phyloP scores from a whole-genome alignment of 2,113 vertebrate species.

The Micromys minutus region DNA sequence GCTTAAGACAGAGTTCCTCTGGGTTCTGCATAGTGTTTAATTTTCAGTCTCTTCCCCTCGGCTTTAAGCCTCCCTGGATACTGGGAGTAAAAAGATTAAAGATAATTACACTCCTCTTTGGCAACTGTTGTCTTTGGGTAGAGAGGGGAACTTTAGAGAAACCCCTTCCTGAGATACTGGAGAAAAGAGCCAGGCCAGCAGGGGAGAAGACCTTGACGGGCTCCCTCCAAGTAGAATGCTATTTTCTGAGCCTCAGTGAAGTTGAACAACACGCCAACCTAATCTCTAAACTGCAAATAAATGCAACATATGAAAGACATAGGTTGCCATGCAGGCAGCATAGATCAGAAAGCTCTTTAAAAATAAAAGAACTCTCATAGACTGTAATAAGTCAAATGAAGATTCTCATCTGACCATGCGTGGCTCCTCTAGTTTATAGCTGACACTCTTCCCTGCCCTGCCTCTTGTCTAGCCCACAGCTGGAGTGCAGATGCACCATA shows the following conservation, averaged over 20 bases:
- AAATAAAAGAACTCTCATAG: slow-evolving; percentile 4
- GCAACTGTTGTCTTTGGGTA: neutral
- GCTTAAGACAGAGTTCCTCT: neutral
- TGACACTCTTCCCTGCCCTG: neutral
- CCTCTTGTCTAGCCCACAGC: neutral
- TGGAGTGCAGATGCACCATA: neutral
- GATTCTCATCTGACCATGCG: neutral
- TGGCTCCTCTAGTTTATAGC: neutral
- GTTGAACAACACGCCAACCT: neutral
- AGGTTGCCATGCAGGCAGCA: neutral
- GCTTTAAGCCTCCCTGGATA: neutral
- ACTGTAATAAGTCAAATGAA: neutral
- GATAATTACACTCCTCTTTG: neutral
- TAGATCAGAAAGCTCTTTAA: neutral
- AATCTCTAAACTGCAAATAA: no score
- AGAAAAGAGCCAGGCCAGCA: neutral
- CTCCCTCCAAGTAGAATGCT: neutral
- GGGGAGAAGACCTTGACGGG: neutral
- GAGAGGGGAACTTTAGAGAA: neutral
- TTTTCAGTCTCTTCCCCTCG: neutral
- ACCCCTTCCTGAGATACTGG: neutral
- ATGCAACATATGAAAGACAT: no score
- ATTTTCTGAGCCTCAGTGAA: neutral
- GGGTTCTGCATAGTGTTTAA: neutral
- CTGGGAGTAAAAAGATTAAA: neutral